Percentiles rank a stretch among this genome's conserved stretches.
These are phyloP conservation scores for Hydropsyche betteni DNA, from an alignment of 2,888 invertebrate species.

Conservation along the genomic window DNA sequence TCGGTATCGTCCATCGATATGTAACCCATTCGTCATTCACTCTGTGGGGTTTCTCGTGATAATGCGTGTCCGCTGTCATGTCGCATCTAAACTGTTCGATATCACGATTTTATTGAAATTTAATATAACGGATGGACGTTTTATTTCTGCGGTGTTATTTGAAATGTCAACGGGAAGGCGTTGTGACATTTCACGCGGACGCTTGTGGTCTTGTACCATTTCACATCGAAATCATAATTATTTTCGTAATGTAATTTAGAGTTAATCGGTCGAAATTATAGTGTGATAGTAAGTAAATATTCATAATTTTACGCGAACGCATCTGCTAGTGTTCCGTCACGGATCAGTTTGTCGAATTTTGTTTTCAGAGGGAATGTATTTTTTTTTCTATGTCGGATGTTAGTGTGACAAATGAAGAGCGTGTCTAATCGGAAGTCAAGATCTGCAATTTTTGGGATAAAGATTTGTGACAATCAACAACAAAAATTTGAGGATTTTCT, in stretches of 20 bases:
- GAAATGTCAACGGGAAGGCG: too few relatives aligned
- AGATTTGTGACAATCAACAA: too few relatives aligned
- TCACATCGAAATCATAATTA: too few relatives aligned
- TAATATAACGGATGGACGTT: too few relatives aligned
- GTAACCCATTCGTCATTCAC: slow-evolving; percentile 35
- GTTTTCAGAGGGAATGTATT: not conserved
- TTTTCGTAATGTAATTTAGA: too few relatives aligned
- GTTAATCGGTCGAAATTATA: too few relatives aligned
- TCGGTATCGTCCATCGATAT: slow-evolving; percentile 15
- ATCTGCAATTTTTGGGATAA: not conserved
- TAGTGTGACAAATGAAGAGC: slow-evolving; percentile 41
- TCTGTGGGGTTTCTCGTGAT: slow-evolving; percentile 20
- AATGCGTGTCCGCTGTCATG: slow-evolving; percentile 33
- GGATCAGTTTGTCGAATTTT: slow-evolving; percentile 17
- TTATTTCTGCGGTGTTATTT: too few relatives aligned
- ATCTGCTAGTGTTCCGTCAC: slow-evolving; percentile 42
- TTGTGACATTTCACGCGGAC: too few relatives aligned
- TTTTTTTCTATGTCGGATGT: slow-evolving; percentile 18
- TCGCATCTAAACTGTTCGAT: not conserved
- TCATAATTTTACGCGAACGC: not conserved
- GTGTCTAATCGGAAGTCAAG: slow-evolving; percentile 36
- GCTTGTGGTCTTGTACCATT: too few relatives aligned
- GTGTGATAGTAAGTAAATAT: too few relatives aligned
- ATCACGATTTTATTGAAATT: too few relatives aligned
- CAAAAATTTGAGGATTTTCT: too few relatives aligned